Evolutionary conservation across 2,113 vertebrate genomes (phyloP), one percentile per base, ranked within the genome.

Genomic region (Grus americana): DNA sequence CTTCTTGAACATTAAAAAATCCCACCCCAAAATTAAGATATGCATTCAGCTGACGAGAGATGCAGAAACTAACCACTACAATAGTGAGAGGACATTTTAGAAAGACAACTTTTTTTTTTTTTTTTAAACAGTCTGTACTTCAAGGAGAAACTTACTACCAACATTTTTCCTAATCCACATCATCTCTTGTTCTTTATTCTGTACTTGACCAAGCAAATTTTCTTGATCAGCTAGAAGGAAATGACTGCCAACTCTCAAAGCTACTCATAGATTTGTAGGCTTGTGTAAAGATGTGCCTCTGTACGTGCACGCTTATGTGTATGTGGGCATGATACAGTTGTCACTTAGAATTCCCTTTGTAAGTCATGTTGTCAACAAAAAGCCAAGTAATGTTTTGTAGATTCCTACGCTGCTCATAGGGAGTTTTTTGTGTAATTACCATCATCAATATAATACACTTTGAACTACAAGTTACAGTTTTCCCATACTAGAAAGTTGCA

Each of bases 311-410:
- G 42, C 44, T 44, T 30, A 3, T 2, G 3, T 1, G 6, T 30
- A 34, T 3, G 49, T 13, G 23, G 34, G 8, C 22, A 26, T 0
- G 0, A 68, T 5, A 40, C 1, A 40, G 29, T 6, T 54, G 24
- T 11, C 83, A 40, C 16, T 61, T 34, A 8, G 9, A 24, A 72
- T 30, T 79, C 30, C 26, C 9, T 68, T 76, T 10, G 3, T 26
- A 50, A 93, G 14, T 12, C 14, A 32, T 15, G 21, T 12, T 19
- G 18, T 11, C 47, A 73, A 29, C 12, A 70, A 49, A 62, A 40
- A 32, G 3, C 4, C 19, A 42, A 24, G 11, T 12, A 50, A 20
- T 49, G 44, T 32, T 74, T 78, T 12, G 29, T 15, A 32, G 20
- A 47, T 44, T 59, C 10, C 14, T 57, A 21, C 8, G 52, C 3